Evolutionary conservation across 37 sponge, comb jelly and placozoan species (phyloP).

Genomic region (Amphimedon queenslandica): DNA sequence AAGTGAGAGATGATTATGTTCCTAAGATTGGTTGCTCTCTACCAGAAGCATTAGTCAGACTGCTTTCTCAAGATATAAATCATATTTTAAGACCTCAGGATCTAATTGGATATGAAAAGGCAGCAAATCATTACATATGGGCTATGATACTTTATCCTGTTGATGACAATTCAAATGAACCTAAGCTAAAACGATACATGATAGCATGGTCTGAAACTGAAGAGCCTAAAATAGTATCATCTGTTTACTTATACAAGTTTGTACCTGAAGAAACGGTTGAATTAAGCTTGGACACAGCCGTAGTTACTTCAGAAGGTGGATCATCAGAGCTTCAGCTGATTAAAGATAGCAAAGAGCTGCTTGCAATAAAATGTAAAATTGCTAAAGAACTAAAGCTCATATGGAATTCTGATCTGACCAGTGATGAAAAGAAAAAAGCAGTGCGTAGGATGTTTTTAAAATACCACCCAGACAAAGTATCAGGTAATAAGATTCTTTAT

Average conservation of each 20-base stretch:
- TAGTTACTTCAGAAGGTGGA: neutral
- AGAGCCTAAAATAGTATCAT: slow-evolving; percentile 20
- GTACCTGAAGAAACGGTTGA: slow-evolving; percentile 5
- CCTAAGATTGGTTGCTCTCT: neutral
- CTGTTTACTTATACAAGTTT: slow-evolving; percentile 50
- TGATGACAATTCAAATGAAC: neutral
- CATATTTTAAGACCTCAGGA: slow-evolving; percentile 52
- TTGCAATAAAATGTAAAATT: neutral
- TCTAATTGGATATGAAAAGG: slow-evolving; percentile 53
- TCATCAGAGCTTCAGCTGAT: neutral
- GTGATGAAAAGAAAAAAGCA: slow-evolving; percentile 28
- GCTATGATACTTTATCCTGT: slow-evolving; percentile 31
- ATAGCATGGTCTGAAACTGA: slow-evolving; percentile 16
- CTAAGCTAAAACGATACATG: slow-evolving; percentile 1
- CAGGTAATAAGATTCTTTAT: neutral
- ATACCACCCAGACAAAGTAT: slow-evolving; percentile 55
- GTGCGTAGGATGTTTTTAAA: slow-evolving; percentile 28
- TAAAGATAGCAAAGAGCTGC: neutral
- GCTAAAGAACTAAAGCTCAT: slow-evolving; percentile 9
- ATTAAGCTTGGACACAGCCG: neutral
- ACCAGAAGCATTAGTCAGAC: neutral
- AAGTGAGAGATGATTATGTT: neutral
- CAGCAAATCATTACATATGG: slow-evolving; percentile 25
- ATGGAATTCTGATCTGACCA: slow-evolving; percentile 35
- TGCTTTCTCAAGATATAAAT: slow-evolving; percentile 17